Conservation (phyloP, 2,797 vertebrate species). For the Enteromius anoplus region DNA sequence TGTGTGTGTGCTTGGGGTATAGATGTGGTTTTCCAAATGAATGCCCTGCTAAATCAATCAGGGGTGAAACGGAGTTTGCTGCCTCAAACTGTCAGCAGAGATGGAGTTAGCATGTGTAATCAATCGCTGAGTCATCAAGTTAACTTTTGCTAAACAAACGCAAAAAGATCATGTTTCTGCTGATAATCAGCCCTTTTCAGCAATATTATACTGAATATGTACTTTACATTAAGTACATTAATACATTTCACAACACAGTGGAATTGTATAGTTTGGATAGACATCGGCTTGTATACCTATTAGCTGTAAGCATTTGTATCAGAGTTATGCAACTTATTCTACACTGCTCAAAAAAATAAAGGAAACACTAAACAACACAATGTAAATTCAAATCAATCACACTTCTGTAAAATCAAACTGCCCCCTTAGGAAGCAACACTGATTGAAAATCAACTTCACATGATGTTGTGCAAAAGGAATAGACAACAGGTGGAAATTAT, state of each 20-base stretch:
- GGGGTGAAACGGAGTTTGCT: not conserved
- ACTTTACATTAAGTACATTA: not conserved
- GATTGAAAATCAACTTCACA: too few species aligned
- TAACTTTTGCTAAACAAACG: conserved; percentile 1
- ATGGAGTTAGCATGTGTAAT: conserved; percentile 4
- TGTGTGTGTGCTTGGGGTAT: conserved; percentile 18
- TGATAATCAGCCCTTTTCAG: conserved; percentile 3
- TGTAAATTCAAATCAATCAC: too few species aligned
- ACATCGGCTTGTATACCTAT: too few species aligned
- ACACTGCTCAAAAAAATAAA: too few species aligned
- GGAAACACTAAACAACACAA: too few species aligned
- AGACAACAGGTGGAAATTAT: too few species aligned
- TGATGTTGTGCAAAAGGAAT: too few species aligned
- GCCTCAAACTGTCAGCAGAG: conserved; percentile 14
- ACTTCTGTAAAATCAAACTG: too few species aligned
- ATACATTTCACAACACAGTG: too few species aligned
- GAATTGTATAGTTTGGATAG: too few species aligned
- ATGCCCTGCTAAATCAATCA: not conserved
- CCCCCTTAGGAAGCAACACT: too few species aligned
- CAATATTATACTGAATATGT: not conserved
- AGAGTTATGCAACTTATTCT: not conserved
- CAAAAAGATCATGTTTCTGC: not conserved
- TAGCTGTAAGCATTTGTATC: too few species aligned
- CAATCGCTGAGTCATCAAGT: conserved; percentile 6
- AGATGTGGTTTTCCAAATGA: conserved; percentile 38